Base-by-base conservation (phyloP, 35 echinoderm and acorn worm species). In the Diadema setosum region DNA sequence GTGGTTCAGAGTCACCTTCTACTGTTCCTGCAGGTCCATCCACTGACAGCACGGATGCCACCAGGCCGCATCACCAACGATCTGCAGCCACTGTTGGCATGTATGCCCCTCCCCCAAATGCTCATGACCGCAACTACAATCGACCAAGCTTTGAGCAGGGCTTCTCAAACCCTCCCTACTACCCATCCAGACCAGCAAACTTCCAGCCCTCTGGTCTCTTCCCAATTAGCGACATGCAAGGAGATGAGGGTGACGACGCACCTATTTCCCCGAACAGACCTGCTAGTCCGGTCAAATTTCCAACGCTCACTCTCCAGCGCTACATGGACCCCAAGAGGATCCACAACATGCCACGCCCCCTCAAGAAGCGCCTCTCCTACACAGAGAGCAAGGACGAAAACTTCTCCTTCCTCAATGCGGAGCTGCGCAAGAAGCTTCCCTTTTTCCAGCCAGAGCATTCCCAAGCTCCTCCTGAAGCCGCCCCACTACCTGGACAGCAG, bases 311-410 rank as follows among this genome's bases (percentile, higher is more conserved):
- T 34, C 39, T 93, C 17, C 90, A 97, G 39, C 87, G 65, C 41
- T 87, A 90, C 37, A 89, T 87, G 39, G 96, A 99, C 81, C 30
- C 73, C 1, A 86, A 99, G 17, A 80, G 93, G 39, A 78, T 99
- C 21, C 92, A 86, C 30, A 94, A 95, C 20, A 99, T 99, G 89
- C 96, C 96, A n/a, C 92, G 96, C 36, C 96, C 96, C 7, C 57
- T 99, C 14, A 94, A 92, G 83, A 99, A 94, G 59, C 45, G 96
- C 11, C 83, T 94, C 29, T 99, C 96, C 4, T 93, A 94, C 57
- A 91, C 92, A 17, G 96, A 99, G 46, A 86, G 85, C 48, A 99
- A 99, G 61, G 93, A 95, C 20, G 95, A 92, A 46, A 88, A 83
- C 65, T 91, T 88, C 46, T 88, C 86, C 60, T 97, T 90, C 78